phyloP scores from a whole-genome alignment of 1,140 invertebrate genomes.

The Drosophila baimaii region DNA sequence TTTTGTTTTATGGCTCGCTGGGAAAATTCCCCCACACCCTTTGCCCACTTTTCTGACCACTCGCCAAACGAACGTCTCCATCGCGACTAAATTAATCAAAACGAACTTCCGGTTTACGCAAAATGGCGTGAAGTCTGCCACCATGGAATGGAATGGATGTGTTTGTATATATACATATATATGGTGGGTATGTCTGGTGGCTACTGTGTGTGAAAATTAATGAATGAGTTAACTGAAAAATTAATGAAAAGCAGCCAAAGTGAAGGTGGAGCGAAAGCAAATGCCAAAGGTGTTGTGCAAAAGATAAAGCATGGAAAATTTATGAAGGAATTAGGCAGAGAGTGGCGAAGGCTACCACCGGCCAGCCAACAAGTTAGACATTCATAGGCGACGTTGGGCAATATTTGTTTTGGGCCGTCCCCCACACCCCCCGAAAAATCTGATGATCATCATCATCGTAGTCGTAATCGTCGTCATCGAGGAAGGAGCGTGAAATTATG shows the following conservation, averaged over 20 bases:
- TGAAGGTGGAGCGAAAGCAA: constrained; percentile 47
- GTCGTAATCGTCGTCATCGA: not conserved
- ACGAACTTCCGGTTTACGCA: constrained; percentile 83
- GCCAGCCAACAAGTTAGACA: constrained; percentile 67
- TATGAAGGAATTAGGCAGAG: constrained; percentile 61
- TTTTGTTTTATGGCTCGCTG: constrained; percentile 66
- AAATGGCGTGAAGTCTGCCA: constrained; percentile 81
- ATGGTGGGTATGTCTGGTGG: constrained; percentile 28
- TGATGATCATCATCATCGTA: constrained; percentile 10
- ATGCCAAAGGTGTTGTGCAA: constrained; percentile 76
- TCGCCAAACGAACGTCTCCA: constrained; percentile 65
- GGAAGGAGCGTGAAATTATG: constrained; percentile 75
- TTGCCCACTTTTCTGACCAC: constrained; percentile 39
- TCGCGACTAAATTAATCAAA: constrained; percentile 83
- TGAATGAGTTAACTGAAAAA: constrained; percentile 83
- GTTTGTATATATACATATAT: constrained; percentile 17
- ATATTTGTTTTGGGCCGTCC: constrained; percentile 78
- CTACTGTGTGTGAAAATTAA: constrained; percentile 75
- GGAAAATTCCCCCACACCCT: constrained; percentile 47
- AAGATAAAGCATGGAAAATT: constrained; percentile 81
- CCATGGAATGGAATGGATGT: constrained; percentile 37
- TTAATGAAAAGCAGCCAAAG: constrained; percentile 74
- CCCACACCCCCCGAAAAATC: constrained; percentile 20
- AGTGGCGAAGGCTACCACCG: constrained; percentile 27
- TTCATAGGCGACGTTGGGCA: constrained; percentile 66